These are phyloP conservation scores for Drosophila longiperda DNA, from an alignment of 2,888 invertebrate species.

Conservation along the genomic window DNA sequence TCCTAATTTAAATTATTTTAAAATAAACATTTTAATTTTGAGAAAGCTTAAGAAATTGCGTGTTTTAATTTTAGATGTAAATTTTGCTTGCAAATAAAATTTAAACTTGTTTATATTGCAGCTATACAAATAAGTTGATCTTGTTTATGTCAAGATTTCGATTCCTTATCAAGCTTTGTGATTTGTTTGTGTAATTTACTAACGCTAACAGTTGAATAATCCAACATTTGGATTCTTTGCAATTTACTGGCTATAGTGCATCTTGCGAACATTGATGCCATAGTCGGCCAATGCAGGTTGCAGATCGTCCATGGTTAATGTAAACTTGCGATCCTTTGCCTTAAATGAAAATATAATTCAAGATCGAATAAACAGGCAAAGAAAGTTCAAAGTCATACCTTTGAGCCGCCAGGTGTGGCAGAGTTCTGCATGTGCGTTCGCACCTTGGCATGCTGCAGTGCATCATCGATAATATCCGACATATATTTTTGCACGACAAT, in stretches of 20 bases:
- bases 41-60: not conserved
- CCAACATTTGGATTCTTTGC: not conserved
- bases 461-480: slow-evolving; percentile 98
- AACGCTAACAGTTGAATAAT: not conserved
- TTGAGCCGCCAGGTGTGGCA: slow-evolving; percentile 55
- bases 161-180: not conserved
- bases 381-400: slow-evolving; percentile 21
- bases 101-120: not conserved
- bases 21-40: slow-evolving; percentile 6
- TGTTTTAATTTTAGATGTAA: not conserved
- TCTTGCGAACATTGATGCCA: slow-evolving; percentile 96
- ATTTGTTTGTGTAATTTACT: not conserved
- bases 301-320: slow-evolving; percentile 97
- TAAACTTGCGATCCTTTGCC: slow-evolving; percentile 91
- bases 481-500: slow-evolving; percentile 98
- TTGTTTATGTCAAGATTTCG: not conserved
- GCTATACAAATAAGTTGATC: not conserved
- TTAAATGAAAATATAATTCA: slow-evolving; percentile 28
- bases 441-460: slow-evolving; percentile 98
- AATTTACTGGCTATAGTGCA: slow-evolving; percentile 66
- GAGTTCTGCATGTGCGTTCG: slow-evolving; percentile 86
- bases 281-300: slow-evolving; percentile 97
- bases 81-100: not conserved
- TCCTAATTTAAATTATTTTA: slow-evolving; percentile 28
- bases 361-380: not conserved